These are phyloP conservation scores for Brachionus rubens DNA, from an alignment of 1,140 invertebrate genomes.

Conservation along the genomic window DNA sequence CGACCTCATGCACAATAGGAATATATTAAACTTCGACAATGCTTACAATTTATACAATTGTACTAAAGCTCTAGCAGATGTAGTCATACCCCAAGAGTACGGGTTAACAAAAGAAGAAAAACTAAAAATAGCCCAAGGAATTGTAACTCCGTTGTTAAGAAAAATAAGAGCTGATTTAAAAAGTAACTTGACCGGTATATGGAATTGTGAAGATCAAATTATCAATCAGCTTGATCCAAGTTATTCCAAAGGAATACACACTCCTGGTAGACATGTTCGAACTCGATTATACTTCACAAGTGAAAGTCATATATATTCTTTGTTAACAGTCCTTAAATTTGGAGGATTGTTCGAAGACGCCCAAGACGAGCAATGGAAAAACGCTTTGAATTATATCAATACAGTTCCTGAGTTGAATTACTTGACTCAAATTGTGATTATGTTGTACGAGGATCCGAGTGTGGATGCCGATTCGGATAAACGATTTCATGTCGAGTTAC, in stretches of 20 bases:
- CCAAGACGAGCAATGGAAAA: slow-evolving; percentile 92
- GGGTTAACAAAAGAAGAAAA: slow-evolving; percentile 92
- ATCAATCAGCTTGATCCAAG: slow-evolving; percentile 39
- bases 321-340: slow-evolving; percentile 89
- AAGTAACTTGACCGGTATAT: slow-evolving; percentile 43
- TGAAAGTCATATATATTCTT: slow-evolving; percentile 96
- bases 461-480: slow-evolving; percentile 65
- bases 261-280: slow-evolving; percentile 91
- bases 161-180: slow-evolving; percentile 75
- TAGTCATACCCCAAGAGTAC: slow-evolving; percentile 99
- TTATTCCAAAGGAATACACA: slow-evolving; percentile 87
- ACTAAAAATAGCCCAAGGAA: slow-evolving; percentile 90
- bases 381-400: slow-evolving; percentile 95
- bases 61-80: slow-evolving; percentile 91
- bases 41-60: slow-evolving; percentile 90
- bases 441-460: slow-evolving; percentile 98
- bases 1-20: slow-evolving; percentile 94
- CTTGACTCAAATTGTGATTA: slow-evolving; percentile 97
- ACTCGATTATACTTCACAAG: slow-evolving; percentile 97
- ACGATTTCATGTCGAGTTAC: slow-evolving; percentile 48
- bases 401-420: slow-evolving; percentile 97
- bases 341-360: slow-evolving; percentile 83
- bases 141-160: slow-evolving; percentile 89
- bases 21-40: slow-evolving; percentile 85
- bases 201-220: slow-evolving; percentile 41